Base-by-base conservation (phyloP, 2,797 vertebrate species). In the Sebastes steindachneri region DNA sequence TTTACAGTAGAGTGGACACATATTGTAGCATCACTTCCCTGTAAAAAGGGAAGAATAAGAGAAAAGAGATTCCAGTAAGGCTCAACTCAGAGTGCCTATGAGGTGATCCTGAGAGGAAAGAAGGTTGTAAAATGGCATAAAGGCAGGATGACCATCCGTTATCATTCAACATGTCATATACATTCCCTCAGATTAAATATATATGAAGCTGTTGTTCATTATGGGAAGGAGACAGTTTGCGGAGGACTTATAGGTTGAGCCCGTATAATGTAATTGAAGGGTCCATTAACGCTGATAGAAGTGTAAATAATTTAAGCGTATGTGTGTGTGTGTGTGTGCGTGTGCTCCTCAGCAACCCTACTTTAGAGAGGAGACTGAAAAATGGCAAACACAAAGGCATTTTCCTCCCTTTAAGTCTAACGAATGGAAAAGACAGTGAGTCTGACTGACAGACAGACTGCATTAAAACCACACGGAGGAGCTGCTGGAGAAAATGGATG, bases 271-370 rank as follows among this genome's bases (percentile, higher is more conserved):
- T 87, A 93, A 92, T 81, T 87, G 90, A 90, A 23, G 26, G 65
- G 23, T 73, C 88, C 92, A 93, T 93, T 90, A 93, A 63, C 4
- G 79, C 80, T 86, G 79, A 88, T 88, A 91, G 81, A 85, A 85
- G 77, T 75, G 55, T 92, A 85, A 89, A 93, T 91, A 91, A 93
- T 91, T 90, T 60, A 93, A 74, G 55, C 58, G 15, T 58, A 5
- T 55, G 21, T 25, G 54, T 55, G 53, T 11, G 26, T 28, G 55
- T 26, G 59, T 28, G 62, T 21, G 69, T 21, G 33, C 68, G 55
- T 71, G 64, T 28, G 29, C 57, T 74, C 48, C n/a, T 31, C 35
- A 60, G 62, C 17, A 51, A 21, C 31, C 17, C 25, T 67, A 68
- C 74, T 75, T 76, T 60, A 41, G 45, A 71, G 35, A 80, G 41